phyloP scores from a whole-genome alignment of 2,797 vertebrate genomes.

The Sebastes reedi region DNA sequence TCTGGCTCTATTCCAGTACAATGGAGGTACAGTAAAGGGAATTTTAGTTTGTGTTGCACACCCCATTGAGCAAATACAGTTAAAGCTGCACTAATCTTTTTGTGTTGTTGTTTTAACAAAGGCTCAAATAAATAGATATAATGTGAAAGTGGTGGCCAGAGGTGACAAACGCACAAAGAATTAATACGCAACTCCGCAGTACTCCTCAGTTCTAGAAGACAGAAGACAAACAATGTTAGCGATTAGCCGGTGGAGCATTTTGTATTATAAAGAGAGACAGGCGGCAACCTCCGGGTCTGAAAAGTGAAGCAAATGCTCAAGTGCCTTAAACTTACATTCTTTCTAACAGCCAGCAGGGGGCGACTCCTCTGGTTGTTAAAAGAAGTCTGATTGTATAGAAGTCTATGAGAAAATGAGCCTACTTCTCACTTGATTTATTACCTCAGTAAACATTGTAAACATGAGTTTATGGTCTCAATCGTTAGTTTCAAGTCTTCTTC shows the following conservation, averaged over 20 bases:
- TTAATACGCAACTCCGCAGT: not conserved
- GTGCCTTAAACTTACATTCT: too few species aligned
- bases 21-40: not conserved
- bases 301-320: too few species aligned
- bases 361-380: too few species aligned
- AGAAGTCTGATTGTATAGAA: too few species aligned
- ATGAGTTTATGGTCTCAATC: too few species aligned
- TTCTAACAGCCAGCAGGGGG: too few species aligned
- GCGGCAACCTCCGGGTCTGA: too few species aligned
- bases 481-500: too few species aligned
- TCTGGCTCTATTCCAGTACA: not conserved
- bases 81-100: not conserved
- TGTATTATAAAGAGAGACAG: not conserved
- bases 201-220: not conserved
- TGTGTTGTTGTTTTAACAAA: not conserved
- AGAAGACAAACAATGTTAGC: not conserved
- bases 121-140: not conserved
- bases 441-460: too few species aligned
- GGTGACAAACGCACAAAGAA: not conserved
- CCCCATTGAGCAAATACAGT: not conserved
- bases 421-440: too few species aligned
- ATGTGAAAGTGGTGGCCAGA: not conserved
- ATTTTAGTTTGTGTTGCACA: not conserved
- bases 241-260: not conserved
- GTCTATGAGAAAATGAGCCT: too few species aligned